Evolutionary conservation across 2,113 vertebrate species (phyloP).

Genomic region (Heloderma charlesbogerti): DNA sequence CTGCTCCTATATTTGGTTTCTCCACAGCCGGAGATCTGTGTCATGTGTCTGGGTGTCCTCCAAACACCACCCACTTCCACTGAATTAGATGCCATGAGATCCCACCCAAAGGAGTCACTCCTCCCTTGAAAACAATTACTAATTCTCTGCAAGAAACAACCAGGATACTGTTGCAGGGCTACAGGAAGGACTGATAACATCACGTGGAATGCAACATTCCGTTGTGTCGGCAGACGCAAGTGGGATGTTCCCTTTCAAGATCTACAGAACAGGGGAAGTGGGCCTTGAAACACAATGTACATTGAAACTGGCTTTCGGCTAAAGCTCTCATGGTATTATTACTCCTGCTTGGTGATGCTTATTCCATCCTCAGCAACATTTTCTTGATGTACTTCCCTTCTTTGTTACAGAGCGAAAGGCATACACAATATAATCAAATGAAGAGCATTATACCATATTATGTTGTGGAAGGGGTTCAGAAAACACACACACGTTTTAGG

Average conservation of each 20-base stretch:
- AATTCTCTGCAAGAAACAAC: conserved; percentile 84
- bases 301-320: conserved; percentile 81
- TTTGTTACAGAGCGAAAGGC: conserved; percentile 81
- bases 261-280: conserved; percentile 80
- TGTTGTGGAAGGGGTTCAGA: neutral
- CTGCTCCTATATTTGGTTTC: conserved; percentile 16
- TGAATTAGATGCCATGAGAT: conserved; percentile 77
- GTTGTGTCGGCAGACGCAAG: conserved; percentile 83
- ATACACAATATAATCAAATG: conserved; percentile 62
- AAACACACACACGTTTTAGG: neutral
- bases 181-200: conserved; percentile 85
- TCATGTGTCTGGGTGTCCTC: conserved; percentile 74
- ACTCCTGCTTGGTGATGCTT: conserved; percentile 63
- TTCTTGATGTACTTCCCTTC: conserved; percentile 82
- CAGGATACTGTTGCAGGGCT: conserved; percentile 77
- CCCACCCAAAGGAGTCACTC: conserved; percentile 81
- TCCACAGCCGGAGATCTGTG: conserved; percentile 32
- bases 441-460: conserved; percentile 73
- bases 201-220: conserved; percentile 74
- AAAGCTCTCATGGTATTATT: conserved; percentile 65
- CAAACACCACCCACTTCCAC: conserved; percentile 78
- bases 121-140: conserved; percentile 80
- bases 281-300: conserved; percentile 83
- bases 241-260: conserved; percentile 82
- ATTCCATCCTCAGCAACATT: conserved; percentile 72